A percentile compares a stretch with the other conserved stretches of the same genome.
Conservation (phyloP, 2,113 vertebrate species). For the Cyphomyrus plagiostoma region DNA sequence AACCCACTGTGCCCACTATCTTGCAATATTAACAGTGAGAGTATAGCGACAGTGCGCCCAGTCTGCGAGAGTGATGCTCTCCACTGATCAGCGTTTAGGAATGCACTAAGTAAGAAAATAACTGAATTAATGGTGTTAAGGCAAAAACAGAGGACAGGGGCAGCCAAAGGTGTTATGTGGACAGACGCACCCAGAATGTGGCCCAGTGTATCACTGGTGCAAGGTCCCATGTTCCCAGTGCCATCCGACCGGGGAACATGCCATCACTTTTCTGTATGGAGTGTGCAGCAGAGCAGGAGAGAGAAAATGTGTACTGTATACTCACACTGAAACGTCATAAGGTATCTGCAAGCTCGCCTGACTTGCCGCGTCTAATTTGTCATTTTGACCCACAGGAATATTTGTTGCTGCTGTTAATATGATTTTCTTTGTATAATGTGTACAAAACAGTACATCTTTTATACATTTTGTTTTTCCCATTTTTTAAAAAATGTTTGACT, state of each 20-base stretch:
- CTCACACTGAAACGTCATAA: slow-evolving; percentile 67
- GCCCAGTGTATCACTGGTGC: not conserved
- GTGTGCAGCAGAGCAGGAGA: not conserved
- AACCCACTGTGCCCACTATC: not conserved
- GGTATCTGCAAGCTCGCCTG: slow-evolving; percentile 66
- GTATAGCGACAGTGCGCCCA: not conserved
- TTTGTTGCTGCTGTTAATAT: slow-evolving; percentile 64
- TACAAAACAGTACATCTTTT: slow-evolving; percentile 33
- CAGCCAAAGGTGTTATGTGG: not conserved
- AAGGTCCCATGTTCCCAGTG: not conserved
- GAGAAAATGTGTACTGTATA: slow-evolving; percentile 46
- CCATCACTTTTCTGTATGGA: not conserved
- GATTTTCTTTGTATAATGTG: slow-evolving; percentile 40
- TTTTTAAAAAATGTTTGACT: not conserved
- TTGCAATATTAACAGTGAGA: not conserved
- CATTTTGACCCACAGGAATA: slow-evolving; percentile 55
- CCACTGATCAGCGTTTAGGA: slow-evolving; percentile 27
- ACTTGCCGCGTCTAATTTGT: slow-evolving; percentile 57
- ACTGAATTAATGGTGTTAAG: not conserved
- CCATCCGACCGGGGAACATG: not conserved
- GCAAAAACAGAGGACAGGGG: not conserved
- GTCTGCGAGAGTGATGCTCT: slow-evolving; percentile 24
- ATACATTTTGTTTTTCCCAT: slow-evolving; percentile 18
- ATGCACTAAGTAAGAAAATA: not conserved
- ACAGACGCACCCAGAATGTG: not conserved